A percentile compares a stretch with the other conserved stretches of the same genome.
Conservation (phyloP, 2,797 vertebrate species). For the Xenentodon cancila region DNA sequence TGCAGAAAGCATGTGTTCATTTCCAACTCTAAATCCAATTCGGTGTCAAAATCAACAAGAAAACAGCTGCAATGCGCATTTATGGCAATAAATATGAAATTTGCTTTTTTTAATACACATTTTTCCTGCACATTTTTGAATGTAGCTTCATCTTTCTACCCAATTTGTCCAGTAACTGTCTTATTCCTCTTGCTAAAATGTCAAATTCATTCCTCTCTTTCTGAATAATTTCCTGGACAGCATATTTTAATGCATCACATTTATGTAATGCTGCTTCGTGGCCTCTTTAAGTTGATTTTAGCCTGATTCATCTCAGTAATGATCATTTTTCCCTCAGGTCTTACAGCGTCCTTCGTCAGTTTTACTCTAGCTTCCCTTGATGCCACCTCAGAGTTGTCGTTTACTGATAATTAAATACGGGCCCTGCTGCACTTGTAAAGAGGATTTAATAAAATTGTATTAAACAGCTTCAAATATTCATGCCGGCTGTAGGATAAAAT, state of each 20-base stretch:
- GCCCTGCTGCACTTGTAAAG: slow-evolving; percentile 6
- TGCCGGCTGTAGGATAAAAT: slow-evolving; percentile 29
- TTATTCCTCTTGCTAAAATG: slow-evolving; percentile 13
- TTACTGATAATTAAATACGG: slow-evolving; percentile 33
- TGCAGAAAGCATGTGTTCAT: too few species aligned
- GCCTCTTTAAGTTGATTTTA: slow-evolving; percentile 2
- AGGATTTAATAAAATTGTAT: slow-evolving; percentile 39
- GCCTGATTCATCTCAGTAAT: slow-evolving; percentile 6
- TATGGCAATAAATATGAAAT: too few species aligned
- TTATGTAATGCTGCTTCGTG: slow-evolving; percentile 12
- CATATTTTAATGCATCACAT: slow-evolving; percentile 22
- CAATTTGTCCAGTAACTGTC: too few species aligned
- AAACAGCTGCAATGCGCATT: too few species aligned
- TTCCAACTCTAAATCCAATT: too few species aligned
- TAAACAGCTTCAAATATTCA: slow-evolving; percentile 38
- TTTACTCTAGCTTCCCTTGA: slow-evolving; percentile 8
- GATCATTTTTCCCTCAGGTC: slow-evolving; percentile 11
- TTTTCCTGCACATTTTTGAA: neutral
- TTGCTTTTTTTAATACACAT: neutral
- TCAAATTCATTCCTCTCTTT: slow-evolving; percentile 15
- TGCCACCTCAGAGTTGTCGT: slow-evolving; percentile 15
- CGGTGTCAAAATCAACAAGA: too few species aligned
- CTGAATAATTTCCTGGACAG: neutral
- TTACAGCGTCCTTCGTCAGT: slow-evolving; percentile 19
- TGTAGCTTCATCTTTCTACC: too few species aligned